Conservation (phyloP, 2,113 vertebrate genomes). For the Pangasianodon hypophthalmus region DNA sequence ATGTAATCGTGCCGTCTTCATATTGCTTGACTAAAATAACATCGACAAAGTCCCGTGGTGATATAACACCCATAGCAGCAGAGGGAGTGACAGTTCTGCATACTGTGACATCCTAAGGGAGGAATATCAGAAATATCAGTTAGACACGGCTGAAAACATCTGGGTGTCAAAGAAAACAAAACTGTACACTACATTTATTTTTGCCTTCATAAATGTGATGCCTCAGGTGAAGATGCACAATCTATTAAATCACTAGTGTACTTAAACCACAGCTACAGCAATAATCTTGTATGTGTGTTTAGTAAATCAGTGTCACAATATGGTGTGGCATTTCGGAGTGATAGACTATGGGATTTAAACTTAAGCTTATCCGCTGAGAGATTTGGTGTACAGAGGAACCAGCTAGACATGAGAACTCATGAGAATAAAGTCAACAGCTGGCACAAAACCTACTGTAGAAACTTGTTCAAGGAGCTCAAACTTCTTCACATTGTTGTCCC, state of each 20-base stretch:
- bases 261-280: background rate
- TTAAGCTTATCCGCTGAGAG: background rate
- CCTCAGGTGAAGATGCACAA: background rate
- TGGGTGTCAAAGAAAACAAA: background rate
- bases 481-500: conserved; percentile 89
- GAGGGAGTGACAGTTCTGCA: conserved; percentile 87
- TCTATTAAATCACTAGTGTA: background rate
- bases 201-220: background rate
- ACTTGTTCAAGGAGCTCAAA: conserved; percentile 83
- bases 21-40: conserved; percentile 81
- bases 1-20: conserved; percentile 84
- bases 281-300: background rate
- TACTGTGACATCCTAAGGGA: conserved; percentile 76
- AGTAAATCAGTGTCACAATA: background rate
- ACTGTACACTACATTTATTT: background rate
- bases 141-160: background rate
- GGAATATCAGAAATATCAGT: conserved; percentile 18
- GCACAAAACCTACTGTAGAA: conserved; percentile 75
- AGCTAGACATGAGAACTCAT: background rate
- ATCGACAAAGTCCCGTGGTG: conserved; percentile 93
- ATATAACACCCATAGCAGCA: conserved; percentile 90
- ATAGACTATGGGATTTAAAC: background rate
- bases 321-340: background rate
- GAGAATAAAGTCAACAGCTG: background rate
- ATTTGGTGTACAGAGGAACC: background rate